phyloP scores from a whole-genome alignment of 2,888 invertebrate species.

The Drosophila multiciliata region DNA sequence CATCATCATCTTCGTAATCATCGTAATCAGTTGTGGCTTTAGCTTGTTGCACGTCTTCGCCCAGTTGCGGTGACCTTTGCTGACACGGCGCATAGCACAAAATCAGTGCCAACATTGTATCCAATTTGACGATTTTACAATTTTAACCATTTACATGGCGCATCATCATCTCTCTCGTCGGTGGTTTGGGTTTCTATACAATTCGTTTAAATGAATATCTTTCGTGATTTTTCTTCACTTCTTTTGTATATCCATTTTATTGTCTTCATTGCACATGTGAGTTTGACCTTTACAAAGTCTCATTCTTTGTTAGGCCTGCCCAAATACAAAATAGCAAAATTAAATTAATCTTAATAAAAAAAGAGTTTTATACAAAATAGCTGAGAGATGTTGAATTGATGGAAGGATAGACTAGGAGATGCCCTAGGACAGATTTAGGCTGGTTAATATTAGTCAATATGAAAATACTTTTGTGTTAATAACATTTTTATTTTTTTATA shows the following conservation, averaged over 20 bases:
- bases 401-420: not conserved
- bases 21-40: slow-evolving; percentile 43
- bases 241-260: not conserved
- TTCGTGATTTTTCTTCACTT: not conserved
- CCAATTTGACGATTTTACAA: slow-evolving; percentile 34
- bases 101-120: slow-evolving; percentile 52
- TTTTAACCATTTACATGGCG: slow-evolving; percentile 25
- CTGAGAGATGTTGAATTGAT: not conserved
- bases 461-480: not conserved
- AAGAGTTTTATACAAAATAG: not conserved
- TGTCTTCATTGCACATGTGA: not conserved
- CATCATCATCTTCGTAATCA: slow-evolving; percentile 15
- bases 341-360: not conserved
- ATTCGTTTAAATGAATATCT: slow-evolving; percentile 7
- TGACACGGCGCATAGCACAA: slow-evolving; percentile 54
- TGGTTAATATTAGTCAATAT: not conserved
- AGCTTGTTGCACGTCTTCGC: slow-evolving; percentile 48
- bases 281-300: slow-evolving; percentile 1
- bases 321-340: not conserved
- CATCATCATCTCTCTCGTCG: slow-evolving; percentile 16
- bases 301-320: not conserved
- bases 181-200: not conserved
- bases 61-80: slow-evolving; percentile 55
- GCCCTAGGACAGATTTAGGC: not conserved
- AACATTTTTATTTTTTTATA: not conserved